phyloP scores from a whole-genome alignment of 2,888 invertebrate genomes.

The Cordilura impudica region DNA sequence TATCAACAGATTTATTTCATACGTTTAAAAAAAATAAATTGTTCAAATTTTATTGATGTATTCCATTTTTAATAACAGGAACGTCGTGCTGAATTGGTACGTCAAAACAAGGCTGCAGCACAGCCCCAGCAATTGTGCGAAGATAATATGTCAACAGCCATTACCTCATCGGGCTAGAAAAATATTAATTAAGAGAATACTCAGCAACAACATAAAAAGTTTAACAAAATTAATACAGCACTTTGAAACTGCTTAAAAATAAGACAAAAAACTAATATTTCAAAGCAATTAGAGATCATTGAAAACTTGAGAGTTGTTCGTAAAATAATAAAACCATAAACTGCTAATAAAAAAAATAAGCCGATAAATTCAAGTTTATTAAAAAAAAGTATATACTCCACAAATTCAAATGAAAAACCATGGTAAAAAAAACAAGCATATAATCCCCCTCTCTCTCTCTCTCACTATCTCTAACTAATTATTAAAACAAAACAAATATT shows the following conservation, averaged over 20 bases:
- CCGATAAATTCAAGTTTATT: slow-evolving; percentile 48
- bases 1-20: not conserved
- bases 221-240: slow-evolving; percentile 45
- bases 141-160: slow-evolving; percentile 79
- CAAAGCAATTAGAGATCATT: slow-evolving; percentile 29
- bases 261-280: slow-evolving; percentile 28
- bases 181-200: slow-evolving; percentile 16
- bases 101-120: slow-evolving; percentile 88
- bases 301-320: slow-evolving; percentile 41
- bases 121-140: slow-evolving; percentile 77
- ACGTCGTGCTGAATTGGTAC: slow-evolving; percentile 92
- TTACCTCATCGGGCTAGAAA: slow-evolving; percentile 83
- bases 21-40: not conserved
- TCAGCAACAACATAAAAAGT: slow-evolving; percentile 7
- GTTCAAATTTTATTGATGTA: slow-evolving; percentile 12
- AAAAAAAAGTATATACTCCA: slow-evolving; percentile 47
- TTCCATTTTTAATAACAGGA: slow-evolving; percentile 81
- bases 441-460: slow-evolving; percentile 53
- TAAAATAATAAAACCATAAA: slow-evolving; percentile 46
- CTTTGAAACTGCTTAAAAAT: slow-evolving; percentile 58
- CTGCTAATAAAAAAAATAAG: slow-evolving; percentile 49
- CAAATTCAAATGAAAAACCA: slow-evolving; percentile 30
- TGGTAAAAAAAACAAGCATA: slow-evolving; percentile 41
- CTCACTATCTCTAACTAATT: slow-evolving; percentile 56
- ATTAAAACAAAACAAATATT: slow-evolving; percentile 38